These are phyloP conservation scores for Poeciliopsis presidionis DNA, from an alignment of 2,797 vertebrate genomes.

Conservation along the genomic window DNA sequence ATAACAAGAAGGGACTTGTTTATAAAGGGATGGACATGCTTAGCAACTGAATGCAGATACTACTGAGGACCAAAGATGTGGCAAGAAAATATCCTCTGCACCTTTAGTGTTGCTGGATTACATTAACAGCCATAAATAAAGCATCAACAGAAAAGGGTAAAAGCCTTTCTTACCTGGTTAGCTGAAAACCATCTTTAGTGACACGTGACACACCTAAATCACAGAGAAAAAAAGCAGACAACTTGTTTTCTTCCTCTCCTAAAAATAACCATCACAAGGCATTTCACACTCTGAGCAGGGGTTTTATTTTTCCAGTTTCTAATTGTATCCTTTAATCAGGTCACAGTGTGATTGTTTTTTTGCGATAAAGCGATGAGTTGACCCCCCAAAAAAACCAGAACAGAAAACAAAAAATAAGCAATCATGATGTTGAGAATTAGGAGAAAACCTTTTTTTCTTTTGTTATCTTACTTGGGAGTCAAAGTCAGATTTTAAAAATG, in stretches of 20 bases:
- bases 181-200: neutral
- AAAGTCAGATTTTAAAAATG: constrained; percentile 61
- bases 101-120: neutral
- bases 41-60: neutral
- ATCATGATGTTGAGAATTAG: constrained; percentile 70
- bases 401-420: constrained; percentile 45
- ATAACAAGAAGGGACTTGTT: neutral
- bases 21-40: neutral
- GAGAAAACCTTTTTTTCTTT: constrained; percentile 45
- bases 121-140: neutral
- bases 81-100: neutral
- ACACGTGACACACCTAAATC: neutral
- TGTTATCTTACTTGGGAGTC: constrained; percentile 60
- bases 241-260: neutral
- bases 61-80: neutral
- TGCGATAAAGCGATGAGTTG: constrained; percentile 59
- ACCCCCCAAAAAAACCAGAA: constrained; percentile 24
- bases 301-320: constrained; percentile 67
- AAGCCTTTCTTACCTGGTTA: neutral
- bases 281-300: constrained; percentile 57
- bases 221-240: neutral
- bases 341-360: constrained; percentile 70
- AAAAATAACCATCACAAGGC: constrained; percentile 27
- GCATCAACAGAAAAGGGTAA: neutral
- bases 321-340: constrained; percentile 76